Evolutionary conservation across 53 echinoderm and acorn worm species (phyloP), one percentile per base, ranked within the genome.

Genomic region (Holothuria scabra): DNA sequence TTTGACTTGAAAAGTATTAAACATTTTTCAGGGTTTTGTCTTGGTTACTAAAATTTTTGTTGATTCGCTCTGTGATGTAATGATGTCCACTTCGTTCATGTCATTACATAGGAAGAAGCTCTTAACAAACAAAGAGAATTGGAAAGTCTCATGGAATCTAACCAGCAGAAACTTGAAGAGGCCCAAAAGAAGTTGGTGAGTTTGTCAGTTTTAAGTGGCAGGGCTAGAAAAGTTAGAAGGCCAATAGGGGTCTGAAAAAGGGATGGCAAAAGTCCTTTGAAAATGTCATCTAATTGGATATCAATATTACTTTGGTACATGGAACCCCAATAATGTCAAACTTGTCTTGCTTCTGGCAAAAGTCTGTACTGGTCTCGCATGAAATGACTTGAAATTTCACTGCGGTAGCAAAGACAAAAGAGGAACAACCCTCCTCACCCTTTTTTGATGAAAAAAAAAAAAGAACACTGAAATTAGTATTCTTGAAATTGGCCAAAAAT

Each of bases 121-220:
- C 61, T 85, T 8, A 85, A 82, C 33, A 92, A 90, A 41, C 84
- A 93, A 3, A 91, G 90, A 64, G 92, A 93, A 62, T 84, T 97
- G 5, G 93, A 97, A 56, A 84, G 80, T 67, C 94, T 97, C 34
- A 97, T 97, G 97, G 86, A 89, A 79, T 94, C 94, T 33, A 97
- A 97, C 21, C 90, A 90, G 26, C 84, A 57, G 32, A 97, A 97
- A 68, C 91, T 97, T 75, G 97, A 97, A 71, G 97, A 97, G 65
- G 97, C 97, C 1, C 97, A 97, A 55, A 97, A 89, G 83, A 97
- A 94, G 86, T 86, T 97, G 97, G 97, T 97, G 91, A 94, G 97
- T 74, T 48, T 4, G 33, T 28, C 62, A 32, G 62, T 61, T 81
- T 37, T 33, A 64, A 63, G 44, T 38, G 38, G 12, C 65, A 63